phyloP scores from a whole-genome alignment of 2,888 invertebrate species.

The Ceraclea dissimilis region DNA sequence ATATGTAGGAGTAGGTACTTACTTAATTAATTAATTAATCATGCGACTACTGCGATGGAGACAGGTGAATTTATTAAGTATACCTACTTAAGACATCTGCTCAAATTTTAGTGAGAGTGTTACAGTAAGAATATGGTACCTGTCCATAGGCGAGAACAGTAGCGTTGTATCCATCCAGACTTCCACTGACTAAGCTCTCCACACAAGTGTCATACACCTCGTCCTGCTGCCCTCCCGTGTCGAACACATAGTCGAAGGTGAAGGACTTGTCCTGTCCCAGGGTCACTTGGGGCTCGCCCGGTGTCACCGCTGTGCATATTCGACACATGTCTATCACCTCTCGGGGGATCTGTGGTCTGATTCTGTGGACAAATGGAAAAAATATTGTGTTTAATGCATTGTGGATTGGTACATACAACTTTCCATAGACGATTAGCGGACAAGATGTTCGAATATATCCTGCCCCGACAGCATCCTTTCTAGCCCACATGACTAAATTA shows the following conservation, averaged over 20 bases:
- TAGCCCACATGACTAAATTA: no score
- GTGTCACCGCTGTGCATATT: constrained; percentile 82
- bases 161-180: constrained; percentile 95
- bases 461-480: no score
- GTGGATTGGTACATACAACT: no score
- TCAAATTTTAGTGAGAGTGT: no score
- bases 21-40: no score
- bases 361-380: constrained; percentile 50
- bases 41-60: no score
- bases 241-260: constrained; percentile 95
- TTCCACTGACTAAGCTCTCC: constrained; percentile 78
- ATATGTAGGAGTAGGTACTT: no score
- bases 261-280: constrained; percentile 91
- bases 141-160: constrained; percentile 96
- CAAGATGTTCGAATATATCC: background rate
- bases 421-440: background rate
- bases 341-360: constrained; percentile 87
- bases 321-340: constrained; percentile 94
- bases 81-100: no score
- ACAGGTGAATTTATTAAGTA: no score
- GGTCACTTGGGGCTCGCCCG: constrained; percentile 85
- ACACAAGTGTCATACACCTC: constrained; percentile 80
- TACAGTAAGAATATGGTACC: constrained; percentile 42
- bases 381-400: background rate
- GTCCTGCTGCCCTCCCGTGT: constrained; percentile 65